These are phyloP conservation scores for Hippocampus comes DNA, from an alignment of 2,113 vertebrate genomes.

Conservation along the genomic window DNA sequence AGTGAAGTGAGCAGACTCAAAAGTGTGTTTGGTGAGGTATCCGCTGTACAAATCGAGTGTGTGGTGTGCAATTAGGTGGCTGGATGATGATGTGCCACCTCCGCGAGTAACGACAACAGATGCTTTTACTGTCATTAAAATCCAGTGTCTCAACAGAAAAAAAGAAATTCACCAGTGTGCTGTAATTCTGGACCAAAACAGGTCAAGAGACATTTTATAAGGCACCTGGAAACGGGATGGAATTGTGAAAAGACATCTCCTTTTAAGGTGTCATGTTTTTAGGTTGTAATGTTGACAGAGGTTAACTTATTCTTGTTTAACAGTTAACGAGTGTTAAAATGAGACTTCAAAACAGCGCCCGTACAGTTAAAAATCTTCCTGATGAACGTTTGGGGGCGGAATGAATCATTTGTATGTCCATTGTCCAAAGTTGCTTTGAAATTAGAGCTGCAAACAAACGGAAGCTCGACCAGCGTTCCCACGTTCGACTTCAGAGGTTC, in stretches of 20 bases:
- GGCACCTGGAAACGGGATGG: background rate
- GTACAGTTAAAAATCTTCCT: background rate
- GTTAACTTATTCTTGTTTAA: background rate
- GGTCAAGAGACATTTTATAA: background rate
- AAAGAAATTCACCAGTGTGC: background rate
- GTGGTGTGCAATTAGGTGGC: background rate
- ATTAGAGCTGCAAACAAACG: background rate
- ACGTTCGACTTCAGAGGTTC: slow-evolving; percentile 1
- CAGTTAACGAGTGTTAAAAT: background rate
- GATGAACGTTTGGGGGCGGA: background rate
- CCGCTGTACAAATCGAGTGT: background rate
- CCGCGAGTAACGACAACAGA: background rate
- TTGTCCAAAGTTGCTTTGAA: background rate
- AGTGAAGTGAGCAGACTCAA: background rate
- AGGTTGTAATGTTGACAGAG: too few relatives aligned
- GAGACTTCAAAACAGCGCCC: background rate
- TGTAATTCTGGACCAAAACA: background rate
- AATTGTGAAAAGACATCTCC: too few relatives aligned
- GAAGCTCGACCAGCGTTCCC: background rate
- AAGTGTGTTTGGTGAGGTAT: background rate
- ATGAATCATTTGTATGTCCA: background rate
- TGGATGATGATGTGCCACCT: background rate
- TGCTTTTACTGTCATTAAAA: background rate
- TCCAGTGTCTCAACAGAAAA: background rate
- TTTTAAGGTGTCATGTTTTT: background rate